Evolutionary conservation across 2,113 vertebrate genomes (phyloP).

Genomic region (Ivindomyrus marchei): DNA sequence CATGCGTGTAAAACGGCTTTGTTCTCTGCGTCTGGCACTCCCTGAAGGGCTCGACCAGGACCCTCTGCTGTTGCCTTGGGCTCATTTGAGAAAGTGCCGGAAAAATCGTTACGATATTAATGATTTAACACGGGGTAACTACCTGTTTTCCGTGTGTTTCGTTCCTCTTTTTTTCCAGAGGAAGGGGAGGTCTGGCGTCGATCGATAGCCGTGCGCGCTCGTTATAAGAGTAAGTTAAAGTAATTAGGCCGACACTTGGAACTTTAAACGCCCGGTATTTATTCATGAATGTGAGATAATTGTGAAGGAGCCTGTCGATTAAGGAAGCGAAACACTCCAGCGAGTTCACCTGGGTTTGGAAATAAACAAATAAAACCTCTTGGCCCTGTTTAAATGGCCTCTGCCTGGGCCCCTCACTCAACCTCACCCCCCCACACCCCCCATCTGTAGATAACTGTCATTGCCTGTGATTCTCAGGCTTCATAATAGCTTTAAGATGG

Average conservation of each 20-base stretch:
- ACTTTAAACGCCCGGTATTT: constrained; percentile 71
- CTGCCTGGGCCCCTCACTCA: neutral
- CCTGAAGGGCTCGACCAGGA: neutral
- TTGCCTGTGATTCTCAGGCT: constrained; percentile 21
- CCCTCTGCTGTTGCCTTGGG: constrained; percentile 37
- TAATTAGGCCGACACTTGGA: constrained; percentile 73
- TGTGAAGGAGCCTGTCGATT: constrained; percentile 51
- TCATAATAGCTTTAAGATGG: constrained; percentile 15
- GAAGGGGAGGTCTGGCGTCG: constrained; percentile 63
- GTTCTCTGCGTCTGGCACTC: neutral
- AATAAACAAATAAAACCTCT: neutral
- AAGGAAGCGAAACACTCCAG: constrained; percentile 46
- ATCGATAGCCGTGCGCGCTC: constrained; percentile 66
- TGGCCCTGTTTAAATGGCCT: neutral
- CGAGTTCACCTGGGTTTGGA: constrained; percentile 32
- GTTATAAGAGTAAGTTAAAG: constrained; percentile 71
- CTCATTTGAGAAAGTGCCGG: constrained; percentile 72
- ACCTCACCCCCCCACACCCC: neutral
- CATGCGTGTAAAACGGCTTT: neutral
- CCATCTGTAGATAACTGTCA: constrained; percentile 28
- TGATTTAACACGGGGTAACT: constrained; percentile 76
- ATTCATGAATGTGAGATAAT: constrained; percentile 65
- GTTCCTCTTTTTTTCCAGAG: constrained; percentile 56
- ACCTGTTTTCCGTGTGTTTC: constrained; percentile 43
- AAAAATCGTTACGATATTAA: constrained; percentile 77